phyloP scores from a whole-genome alignment of 2,888 invertebrate genomes.

The Liposcelis brunnea region DNA sequence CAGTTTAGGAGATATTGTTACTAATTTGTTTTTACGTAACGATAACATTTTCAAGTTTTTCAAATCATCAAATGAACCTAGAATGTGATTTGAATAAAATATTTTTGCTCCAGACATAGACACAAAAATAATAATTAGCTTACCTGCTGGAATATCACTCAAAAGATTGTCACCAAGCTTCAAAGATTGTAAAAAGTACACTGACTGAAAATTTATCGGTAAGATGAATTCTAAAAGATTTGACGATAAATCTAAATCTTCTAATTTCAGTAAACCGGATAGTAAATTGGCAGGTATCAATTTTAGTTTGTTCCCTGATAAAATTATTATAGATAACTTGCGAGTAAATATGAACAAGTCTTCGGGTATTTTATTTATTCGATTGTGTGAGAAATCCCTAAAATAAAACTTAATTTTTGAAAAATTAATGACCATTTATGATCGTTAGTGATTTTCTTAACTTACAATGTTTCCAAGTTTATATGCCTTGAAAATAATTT shows the following conservation, averaged over 20 bases:
- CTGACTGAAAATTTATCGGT: slow-evolving; percentile 34
- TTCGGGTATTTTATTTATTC: slow-evolving; percentile 36
- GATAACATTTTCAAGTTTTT: slow-evolving; percentile 29
- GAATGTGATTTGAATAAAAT: slow-evolving; percentile 5
- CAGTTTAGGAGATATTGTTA: slow-evolving; percentile 25
- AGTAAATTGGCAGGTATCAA: slow-evolving; percentile 40
- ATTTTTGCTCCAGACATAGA: no score
- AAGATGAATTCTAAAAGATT: slow-evolving; percentile 44
- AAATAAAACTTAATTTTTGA: slow-evolving; percentile 6
- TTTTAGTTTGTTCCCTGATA: slow-evolving; percentile 46
- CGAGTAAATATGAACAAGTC: slow-evolving; percentile 39
- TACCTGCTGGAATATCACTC: slow-evolving; percentile 35
- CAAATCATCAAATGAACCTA: slow-evolving; percentile 31
- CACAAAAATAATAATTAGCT: slow-evolving; percentile 5
- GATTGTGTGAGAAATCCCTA: slow-evolving; percentile 46
- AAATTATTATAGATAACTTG: slow-evolving; percentile 40
- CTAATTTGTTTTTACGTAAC: slow-evolving; percentile 36
- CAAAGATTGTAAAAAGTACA: slow-evolving; percentile 39
- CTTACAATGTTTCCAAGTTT: slow-evolving; percentile 42
- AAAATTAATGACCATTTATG: not conserved
- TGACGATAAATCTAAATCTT: slow-evolving; percentile 50
- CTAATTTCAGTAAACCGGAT: slow-evolving; percentile 35
- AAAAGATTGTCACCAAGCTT: slow-evolving; percentile 54
- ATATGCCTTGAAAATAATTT: slow-evolving; percentile 38
- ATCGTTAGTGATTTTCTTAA: slow-evolving; percentile 7